Percentiles rank a stretch among this genome's conserved stretches.
Conservation (phyloP, 2,888 invertebrate genomes). For the Gymnoscelis rufifasciata region DNA sequence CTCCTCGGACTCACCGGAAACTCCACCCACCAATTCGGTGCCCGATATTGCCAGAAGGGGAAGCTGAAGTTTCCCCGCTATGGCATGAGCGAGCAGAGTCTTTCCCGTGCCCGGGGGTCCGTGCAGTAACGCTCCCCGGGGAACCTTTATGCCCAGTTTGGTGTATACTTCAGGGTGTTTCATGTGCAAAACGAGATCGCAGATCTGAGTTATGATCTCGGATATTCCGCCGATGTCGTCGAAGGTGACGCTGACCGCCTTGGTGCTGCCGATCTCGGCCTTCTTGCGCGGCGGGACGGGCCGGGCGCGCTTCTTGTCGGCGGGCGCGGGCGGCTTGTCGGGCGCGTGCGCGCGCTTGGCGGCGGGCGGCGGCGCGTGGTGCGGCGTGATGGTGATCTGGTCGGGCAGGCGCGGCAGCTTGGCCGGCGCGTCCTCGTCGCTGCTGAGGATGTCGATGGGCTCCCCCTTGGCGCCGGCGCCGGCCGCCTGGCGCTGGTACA, state of each 20-base stretch:
- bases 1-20: slow-evolving; percentile 97
- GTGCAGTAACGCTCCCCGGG: slow-evolving; percentile 93
- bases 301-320: slow-evolving; percentile 37
- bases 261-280: slow-evolving; percentile 53
- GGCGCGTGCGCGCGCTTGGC: slow-evolving; percentile 50
- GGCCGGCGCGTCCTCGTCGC: slow-evolving; percentile 60
- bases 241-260: slow-evolving; percentile 78
- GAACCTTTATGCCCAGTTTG: slow-evolving; percentile 90
- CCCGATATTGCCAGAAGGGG: slow-evolving; percentile 93
- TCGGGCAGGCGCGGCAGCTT: slow-evolving; percentile 73
- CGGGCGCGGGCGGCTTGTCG: slow-evolving; percentile 70
- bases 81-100: slow-evolving; percentile 88
- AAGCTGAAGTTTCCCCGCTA: slow-evolving; percentile 90
- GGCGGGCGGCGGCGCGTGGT: slow-evolving; percentile 44
- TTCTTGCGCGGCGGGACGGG: too few species aligned
- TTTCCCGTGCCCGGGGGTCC: slow-evolving; percentile 98
- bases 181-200: slow-evolving; percentile 89
- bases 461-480: slow-evolving; percentile 66
- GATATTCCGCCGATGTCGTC: slow-evolving; percentile 91
- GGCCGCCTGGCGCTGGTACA: slow-evolving; percentile 73
- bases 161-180: slow-evolving; percentile 94
- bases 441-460: slow-evolving; percentile 69
- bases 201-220: slow-evolving; percentile 83
- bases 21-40: slow-evolving; percentile 94
- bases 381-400: slow-evolving; percentile 72